Conservation (phyloP, 2,797 vertebrate genomes). For the Bradypus variegatus region DNA sequence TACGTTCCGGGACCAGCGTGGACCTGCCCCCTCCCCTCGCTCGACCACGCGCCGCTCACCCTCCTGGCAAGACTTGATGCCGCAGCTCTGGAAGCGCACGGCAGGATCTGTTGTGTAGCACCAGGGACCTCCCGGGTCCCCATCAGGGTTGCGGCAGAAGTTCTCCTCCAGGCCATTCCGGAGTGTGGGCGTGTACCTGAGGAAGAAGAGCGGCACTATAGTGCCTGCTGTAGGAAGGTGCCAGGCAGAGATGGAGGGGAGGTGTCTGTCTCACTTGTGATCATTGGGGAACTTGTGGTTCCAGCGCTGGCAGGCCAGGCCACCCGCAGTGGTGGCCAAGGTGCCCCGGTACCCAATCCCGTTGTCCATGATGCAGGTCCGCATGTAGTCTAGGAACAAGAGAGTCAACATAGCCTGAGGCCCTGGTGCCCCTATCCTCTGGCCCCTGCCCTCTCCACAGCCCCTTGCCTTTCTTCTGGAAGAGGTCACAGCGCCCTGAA, state of each 20-base stretch:
- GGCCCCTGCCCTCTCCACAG: neutral
- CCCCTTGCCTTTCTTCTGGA: slow-evolving; percentile 91
- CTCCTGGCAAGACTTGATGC: slow-evolving; percentile 88
- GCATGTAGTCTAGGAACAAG: slow-evolving; percentile 82
- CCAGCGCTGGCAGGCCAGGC: slow-evolving; percentile 89
- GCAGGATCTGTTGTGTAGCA: slow-evolving; percentile 88
- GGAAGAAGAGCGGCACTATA: neutral
- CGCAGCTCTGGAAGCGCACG: slow-evolving; percentile 86
- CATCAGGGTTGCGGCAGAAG: slow-evolving; percentile 93
- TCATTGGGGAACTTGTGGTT: slow-evolving; percentile 89
- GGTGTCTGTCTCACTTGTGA: slow-evolving; percentile 80
- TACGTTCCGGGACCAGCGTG: no score
- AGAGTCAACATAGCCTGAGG: neutral
- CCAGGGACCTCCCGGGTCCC: slow-evolving; percentile 87
- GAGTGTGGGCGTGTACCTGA: slow-evolving; percentile 82
- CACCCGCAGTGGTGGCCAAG: slow-evolving; percentile 76
- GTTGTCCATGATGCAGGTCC: slow-evolving; percentile 84
- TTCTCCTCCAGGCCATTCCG: slow-evolving; percentile 90
- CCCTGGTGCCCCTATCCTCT: neutral
- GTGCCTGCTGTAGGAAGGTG: neutral
- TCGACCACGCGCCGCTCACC: slow-evolving; percentile 73
- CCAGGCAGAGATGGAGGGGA: neutral
- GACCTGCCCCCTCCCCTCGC: neutral
- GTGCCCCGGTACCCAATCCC: slow-evolving; percentile 84
- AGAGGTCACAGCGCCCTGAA: slow-evolving; percentile 90